Evolutionary conservation across 1,140 invertebrate species (phyloP).

Genomic region (Phymastichus coffea): DNA sequence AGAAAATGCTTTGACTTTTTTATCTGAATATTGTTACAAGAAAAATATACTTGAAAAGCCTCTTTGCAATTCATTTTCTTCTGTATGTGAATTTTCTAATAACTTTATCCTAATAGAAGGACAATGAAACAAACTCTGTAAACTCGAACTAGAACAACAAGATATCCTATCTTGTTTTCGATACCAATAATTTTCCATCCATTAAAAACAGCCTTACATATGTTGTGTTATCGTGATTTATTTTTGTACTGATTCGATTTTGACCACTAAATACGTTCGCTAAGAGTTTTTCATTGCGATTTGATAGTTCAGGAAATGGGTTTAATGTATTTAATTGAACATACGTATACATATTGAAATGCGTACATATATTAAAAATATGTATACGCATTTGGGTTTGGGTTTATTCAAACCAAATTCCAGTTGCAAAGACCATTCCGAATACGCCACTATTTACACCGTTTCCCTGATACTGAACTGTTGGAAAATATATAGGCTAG

Average conservation of each 20-base stretch:
- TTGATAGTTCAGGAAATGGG: background rate
- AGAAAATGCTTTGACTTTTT: too few relatives aligned
- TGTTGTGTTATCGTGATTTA: background rate
- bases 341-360: too few relatives aligned
- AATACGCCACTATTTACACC: background rate
- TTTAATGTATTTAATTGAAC: background rate
- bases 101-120: too few relatives aligned
- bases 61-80: too few relatives aligned
- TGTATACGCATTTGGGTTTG: background rate
- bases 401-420: background rate
- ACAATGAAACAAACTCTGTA: background rate
- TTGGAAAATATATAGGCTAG: background rate
- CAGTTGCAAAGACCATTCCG: background rate
- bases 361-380: background rate
- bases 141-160: background rate
- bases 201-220: background rate
- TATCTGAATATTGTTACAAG: too few relatives aligned
- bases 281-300: too few relatives aligned
- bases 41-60: too few relatives aligned
- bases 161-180: background rate
- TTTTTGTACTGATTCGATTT: too few relatives aligned
- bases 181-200: background rate
- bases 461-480: background rate
- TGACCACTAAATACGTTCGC: too few relatives aligned
- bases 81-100: too few relatives aligned